These are phyloP conservation scores for Dicyrtomina minuta DNA, from an alignment of 2,888 invertebrate species.

Conservation along the genomic window DNA sequence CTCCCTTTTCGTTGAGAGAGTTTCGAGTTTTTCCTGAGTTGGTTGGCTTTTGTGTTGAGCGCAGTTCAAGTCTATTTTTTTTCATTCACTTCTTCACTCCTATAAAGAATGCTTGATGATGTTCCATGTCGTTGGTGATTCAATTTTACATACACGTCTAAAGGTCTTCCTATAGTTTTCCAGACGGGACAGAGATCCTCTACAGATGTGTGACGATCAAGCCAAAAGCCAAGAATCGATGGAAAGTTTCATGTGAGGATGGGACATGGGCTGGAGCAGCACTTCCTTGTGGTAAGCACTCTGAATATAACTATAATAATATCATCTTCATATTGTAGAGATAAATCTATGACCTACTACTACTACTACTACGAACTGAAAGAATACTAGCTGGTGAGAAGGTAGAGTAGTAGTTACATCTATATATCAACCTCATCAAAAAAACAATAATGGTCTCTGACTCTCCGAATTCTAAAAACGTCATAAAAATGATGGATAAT, in stretches of 20 bases:
- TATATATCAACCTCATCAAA: too few species aligned
- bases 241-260: constrained; percentile 82
- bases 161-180: constrained; percentile 60
- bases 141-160: background rate
- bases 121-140: background rate
- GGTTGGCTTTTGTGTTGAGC: background rate
- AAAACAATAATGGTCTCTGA: too few species aligned
- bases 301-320: too few species aligned
- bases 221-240: constrained; percentile 64
- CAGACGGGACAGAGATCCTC: constrained; percentile 78
- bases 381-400: too few species aligned
- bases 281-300: constrained; percentile 71
- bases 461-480: too few species aligned
- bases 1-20: background rate
- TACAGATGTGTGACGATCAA: constrained; percentile 66
- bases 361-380: too few species aligned
- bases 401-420: too few species aligned
- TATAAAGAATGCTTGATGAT: constrained; percentile 3
- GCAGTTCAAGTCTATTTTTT: background rate
- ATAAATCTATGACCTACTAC: too few species aligned
- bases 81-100: background rate
- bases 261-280: constrained; percentile 82
- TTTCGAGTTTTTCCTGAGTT: background rate
- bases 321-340: too few species aligned
- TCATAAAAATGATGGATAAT: too few species aligned